Evolutionary conservation across 2,113 vertebrate genomes (phyloP).

Genomic region (Smithornis capensis): DNA sequence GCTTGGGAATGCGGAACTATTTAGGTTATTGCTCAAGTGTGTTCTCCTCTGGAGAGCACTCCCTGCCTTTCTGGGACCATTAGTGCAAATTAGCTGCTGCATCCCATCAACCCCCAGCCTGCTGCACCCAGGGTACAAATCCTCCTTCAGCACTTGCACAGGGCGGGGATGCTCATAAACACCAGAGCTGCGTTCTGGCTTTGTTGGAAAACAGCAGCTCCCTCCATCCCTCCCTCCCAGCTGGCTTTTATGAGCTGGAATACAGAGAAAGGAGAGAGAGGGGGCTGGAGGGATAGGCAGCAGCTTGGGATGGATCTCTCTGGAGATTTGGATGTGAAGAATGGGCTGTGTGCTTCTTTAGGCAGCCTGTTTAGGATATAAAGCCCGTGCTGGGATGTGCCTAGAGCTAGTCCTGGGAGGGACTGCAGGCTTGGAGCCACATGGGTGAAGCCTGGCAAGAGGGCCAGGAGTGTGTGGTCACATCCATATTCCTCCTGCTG

Average conservation of each 20-base stretch:
- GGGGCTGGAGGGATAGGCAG: background rate
- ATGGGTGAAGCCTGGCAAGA: rapidly evolving
- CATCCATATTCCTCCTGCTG: background rate
- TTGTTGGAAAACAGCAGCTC: background rate
- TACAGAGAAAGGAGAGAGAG: background rate
- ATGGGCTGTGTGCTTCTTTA: rapidly evolving
- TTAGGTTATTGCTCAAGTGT: conserved; percentile 56
- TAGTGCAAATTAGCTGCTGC: conserved; percentile 47
- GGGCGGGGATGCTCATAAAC: background rate
- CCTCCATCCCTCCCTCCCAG: conserved; percentile 1
- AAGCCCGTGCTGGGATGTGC: rapidly evolving
- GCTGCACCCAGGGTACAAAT: background rate
- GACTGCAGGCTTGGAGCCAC: rapidly evolving
- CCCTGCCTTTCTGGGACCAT: conserved; percentile 36
- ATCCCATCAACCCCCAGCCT: conserved; percentile 16
- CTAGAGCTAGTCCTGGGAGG: no score
- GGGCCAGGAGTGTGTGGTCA: rapidly evolving
- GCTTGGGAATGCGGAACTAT: conserved; percentile 12
- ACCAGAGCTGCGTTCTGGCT: background rate
- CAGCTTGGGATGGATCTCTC: background rate
- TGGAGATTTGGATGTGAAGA: background rate
- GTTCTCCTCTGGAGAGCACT: conserved; percentile 43
- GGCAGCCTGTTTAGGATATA: rapidly evolving
- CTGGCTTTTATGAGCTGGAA: background rate
- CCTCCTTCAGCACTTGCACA: background rate